Percentiles rank a stretch among this genome's conserved stretches.
Conservation (phyloP, 2,113 vertebrate genomes). For the Limanda limanda region DNA sequence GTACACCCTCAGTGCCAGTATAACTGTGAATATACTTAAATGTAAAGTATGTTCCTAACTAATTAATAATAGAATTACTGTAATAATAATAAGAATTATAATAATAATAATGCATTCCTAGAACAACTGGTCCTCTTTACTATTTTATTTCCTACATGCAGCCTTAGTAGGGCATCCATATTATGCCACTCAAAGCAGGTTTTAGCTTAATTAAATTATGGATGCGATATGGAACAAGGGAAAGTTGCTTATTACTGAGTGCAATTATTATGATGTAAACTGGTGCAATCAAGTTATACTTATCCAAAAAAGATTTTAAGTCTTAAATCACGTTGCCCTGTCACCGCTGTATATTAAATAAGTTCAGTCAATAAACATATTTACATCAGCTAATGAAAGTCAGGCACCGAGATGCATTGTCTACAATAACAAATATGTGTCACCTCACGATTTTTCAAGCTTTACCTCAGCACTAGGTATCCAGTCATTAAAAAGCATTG, state of each 20-base stretch:
- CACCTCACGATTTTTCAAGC: slow-evolving; percentile 3
- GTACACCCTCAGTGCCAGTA: background rate
- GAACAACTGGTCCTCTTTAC: slow-evolving; percentile 5
- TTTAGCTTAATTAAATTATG: slow-evolving; percentile 54
- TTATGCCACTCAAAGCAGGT: background rate
- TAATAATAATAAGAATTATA: background rate
- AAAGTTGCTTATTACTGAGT: slow-evolving; percentile 22
- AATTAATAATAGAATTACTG: background rate
- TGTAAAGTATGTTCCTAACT: background rate
- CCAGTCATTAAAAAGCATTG: slow-evolving; percentile 34
- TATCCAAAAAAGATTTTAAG: slow-evolving; percentile 16
- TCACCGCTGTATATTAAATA: background rate
- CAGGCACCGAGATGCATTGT: background rate
- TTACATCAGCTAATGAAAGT: slow-evolving; percentile 35
- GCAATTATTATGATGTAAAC: slow-evolving; percentile 20
- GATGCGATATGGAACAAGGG: slow-evolving; percentile 21
- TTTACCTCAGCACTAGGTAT: slow-evolving; percentile 25
- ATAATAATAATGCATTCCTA: slow-evolving; percentile 11
- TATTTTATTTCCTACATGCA: slow-evolving; percentile 31
- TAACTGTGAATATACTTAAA: slow-evolving; percentile 1
- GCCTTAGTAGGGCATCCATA: background rate
- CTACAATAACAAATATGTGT: background rate
- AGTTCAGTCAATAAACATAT: slow-evolving; percentile 20
- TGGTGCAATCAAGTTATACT: slow-evolving; percentile 1
- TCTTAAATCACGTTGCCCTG: background rate